Evolutionary conservation across 2,113 vertebrate species (phyloP).

Genomic region (Cyanistes caeruleus): DNA sequence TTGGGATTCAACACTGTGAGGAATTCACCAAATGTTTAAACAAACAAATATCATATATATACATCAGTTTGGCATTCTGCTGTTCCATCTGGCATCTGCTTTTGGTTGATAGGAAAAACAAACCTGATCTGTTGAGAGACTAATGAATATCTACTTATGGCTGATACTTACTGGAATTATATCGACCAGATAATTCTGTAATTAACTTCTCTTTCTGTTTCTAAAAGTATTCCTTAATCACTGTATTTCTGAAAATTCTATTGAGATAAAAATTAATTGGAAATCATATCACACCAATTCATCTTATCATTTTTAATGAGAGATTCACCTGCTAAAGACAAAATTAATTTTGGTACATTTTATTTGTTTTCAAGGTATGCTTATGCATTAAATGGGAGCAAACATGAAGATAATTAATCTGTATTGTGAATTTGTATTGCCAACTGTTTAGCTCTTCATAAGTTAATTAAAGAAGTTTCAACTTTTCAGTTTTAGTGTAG

Average conservation of each 20-base stretch:
- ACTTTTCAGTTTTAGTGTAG: slow-evolving; percentile 12
- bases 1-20: neutral
- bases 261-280: neutral
- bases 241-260: neutral
- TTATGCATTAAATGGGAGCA: neutral
- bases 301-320: neutral
- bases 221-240: neutral
- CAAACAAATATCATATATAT: neutral
- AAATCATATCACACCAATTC: neutral
- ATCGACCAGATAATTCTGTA: neutral
- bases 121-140: neutral
- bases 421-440: neutral
- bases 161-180: neutral
- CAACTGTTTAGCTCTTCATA: neutral
- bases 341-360: neutral
- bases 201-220: neutral
- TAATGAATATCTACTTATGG: neutral
- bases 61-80: neutral
- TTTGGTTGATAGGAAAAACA: neutral
- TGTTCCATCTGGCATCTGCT: neutral
- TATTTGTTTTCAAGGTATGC: neutral
- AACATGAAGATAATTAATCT: neutral
- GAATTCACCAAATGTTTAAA: neutral
- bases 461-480: slow-evolving; percentile 31
- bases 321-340: neutral